phyloP scores from a whole-genome alignment of 2,888 invertebrate genomes.

The Lysandra coridon region DNA sequence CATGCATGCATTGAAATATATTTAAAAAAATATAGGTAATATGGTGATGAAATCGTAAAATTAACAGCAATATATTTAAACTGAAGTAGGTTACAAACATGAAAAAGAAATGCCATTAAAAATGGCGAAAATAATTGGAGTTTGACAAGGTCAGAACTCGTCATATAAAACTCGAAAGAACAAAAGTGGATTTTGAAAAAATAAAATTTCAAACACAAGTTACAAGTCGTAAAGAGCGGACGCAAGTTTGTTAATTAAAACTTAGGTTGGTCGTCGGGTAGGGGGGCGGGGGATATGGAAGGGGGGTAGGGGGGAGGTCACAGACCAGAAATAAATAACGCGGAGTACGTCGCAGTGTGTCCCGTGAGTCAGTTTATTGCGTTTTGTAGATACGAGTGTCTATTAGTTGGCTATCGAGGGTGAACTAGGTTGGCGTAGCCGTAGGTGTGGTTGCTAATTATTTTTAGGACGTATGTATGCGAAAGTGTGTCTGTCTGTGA shows the following conservation, averaged over 20 bases:
- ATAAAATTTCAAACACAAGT: constrained; percentile 76
- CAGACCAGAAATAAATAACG: constrained; percentile 71
- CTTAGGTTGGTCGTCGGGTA: constrained; percentile 74
- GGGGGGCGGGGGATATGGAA: constrained; percentile 45
- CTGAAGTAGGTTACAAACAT: neutral
- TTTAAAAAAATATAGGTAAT: neutral
- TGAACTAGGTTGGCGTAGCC: too few relatives aligned
- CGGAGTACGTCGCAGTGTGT: constrained; percentile 53
- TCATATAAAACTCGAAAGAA: neutral
- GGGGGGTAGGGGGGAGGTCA: neutral
- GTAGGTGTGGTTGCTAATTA: too few relatives aligned
- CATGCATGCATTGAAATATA: neutral
- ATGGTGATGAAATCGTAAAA: neutral
- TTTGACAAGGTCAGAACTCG: neutral
- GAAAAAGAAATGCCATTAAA: neutral
- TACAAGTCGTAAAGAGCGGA: constrained; percentile 69
- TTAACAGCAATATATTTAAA: neutral
- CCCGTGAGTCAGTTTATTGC: constrained; percentile 49
- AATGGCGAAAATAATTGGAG: neutral
- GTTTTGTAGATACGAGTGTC: constrained; percentile 1
- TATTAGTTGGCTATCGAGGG: neutral
- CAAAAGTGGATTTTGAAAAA: constrained; percentile 49
- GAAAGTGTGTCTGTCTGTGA: too few relatives aligned
- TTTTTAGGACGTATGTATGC: too few relatives aligned
- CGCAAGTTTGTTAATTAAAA: constrained; percentile 82